Conservation (phyloP, 2,797 vertebrate genomes). For the Sebastes steindachneri region DNA sequence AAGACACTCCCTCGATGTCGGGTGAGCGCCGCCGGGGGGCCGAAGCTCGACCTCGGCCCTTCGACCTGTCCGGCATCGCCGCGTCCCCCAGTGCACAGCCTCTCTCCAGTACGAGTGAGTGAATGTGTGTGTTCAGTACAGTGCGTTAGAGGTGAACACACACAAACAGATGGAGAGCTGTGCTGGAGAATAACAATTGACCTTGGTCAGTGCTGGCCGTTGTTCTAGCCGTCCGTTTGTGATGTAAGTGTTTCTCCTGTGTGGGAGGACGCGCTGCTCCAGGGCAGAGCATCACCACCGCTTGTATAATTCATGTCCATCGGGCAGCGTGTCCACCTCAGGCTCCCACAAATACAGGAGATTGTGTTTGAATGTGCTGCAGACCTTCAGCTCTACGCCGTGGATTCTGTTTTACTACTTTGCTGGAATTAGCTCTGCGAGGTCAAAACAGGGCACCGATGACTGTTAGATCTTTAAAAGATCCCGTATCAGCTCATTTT, state of each 20-base stretch:
- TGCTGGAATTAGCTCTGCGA: background rate
- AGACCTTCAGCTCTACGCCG: background rate
- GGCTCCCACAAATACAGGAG: background rate
- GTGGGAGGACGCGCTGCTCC: background rate
- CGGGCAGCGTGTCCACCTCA: background rate
- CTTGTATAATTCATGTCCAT: conserved; percentile 19
- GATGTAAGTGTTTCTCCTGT: conserved; percentile 4
- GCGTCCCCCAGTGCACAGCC: background rate
- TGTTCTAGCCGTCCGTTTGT: conserved; percentile 9
- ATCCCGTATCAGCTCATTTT: too few relatives aligned
- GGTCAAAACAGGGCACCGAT: background rate
- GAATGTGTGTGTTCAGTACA: background rate
- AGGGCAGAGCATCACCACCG: background rate
- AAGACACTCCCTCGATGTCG: background rate
- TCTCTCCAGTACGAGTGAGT: rapidly evolving
- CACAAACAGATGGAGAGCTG: background rate
- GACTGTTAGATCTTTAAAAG: background rate
- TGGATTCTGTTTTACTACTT: background rate
- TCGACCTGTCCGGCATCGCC: background rate
- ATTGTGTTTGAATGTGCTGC: background rate
- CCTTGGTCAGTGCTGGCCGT: conserved; percentile 27
- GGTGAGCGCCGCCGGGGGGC: too few relatives aligned
- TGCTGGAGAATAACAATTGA: conserved; percentile 9
- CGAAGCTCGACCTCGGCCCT: too few relatives aligned
- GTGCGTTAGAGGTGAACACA: background rate